These are phyloP conservation scores for Thalassaphorura encarpata DNA, from an alignment of 1,140 invertebrate genomes.

Conservation along the genomic window DNA sequence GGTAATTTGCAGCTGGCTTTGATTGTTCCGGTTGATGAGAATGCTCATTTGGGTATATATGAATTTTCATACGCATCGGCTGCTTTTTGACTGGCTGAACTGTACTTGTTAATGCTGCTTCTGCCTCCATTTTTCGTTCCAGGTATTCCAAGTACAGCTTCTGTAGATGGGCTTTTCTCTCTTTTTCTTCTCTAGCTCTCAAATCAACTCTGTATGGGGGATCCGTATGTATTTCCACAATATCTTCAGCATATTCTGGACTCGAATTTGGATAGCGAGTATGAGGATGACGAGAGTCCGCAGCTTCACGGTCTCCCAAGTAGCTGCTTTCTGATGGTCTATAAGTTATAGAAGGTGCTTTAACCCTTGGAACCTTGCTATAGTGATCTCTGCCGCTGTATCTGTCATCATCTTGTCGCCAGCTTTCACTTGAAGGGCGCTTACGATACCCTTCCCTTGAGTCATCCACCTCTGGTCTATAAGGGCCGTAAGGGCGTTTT, in stretches of 20 bases:
- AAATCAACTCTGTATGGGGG: not conserved
- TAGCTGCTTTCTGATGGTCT: not conserved
- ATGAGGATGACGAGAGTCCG: no score
- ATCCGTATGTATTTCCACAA: constrained; percentile 29
- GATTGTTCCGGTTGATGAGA: not conserved
- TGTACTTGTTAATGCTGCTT: not conserved
- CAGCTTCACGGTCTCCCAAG: no score
- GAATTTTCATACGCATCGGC: constrained; percentile 33
- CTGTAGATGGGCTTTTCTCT: constrained; percentile 16
- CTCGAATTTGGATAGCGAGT: not conserved
- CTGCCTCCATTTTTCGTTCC: constrained; percentile 23
- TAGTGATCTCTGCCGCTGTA: not conserved
- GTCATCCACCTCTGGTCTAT: not conserved
- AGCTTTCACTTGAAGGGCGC: not conserved
- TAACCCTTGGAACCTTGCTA: not conserved
- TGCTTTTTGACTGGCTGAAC: not conserved
- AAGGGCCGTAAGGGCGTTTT: constrained; percentile 19
- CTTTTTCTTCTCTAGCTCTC: not conserved
- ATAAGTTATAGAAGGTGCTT: not conserved
- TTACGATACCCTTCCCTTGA: not conserved
- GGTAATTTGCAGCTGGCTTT: not conserved
- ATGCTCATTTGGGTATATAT: constrained; percentile 32
- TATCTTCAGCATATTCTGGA: constrained; percentile 15
- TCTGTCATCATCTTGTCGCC: not conserved
- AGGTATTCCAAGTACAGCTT: constrained; percentile 30